These are phyloP conservation scores for Piscicola geometra DNA, from an alignment of 2,888 invertebrate genomes.

Conservation along the genomic window DNA sequence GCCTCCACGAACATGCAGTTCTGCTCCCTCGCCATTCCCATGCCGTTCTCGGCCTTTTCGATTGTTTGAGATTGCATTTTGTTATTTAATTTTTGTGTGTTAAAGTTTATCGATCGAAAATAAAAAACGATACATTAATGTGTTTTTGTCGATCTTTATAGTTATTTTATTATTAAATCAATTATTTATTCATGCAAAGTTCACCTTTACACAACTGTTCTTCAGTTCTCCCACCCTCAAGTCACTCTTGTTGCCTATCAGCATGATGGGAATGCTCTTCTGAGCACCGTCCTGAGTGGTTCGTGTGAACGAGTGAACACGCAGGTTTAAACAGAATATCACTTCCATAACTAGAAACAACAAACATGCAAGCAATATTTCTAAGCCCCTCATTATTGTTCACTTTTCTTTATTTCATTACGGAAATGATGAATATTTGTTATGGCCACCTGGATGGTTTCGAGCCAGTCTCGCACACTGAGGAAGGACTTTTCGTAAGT, in stretches of 20 bases:
- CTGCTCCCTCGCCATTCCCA: slow-evolving; percentile 56
- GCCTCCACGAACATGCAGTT: slow-evolving; percentile 54
- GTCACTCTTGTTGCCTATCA: slow-evolving; percentile 64
- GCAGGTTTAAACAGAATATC: too few relatives aligned
- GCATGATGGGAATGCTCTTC: slow-evolving; percentile 60
- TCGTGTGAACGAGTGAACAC: too few relatives aligned
- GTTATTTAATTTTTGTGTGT: too few relatives aligned
- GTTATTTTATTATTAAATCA: too few relatives aligned
- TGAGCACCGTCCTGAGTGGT: slow-evolving; percentile 59
- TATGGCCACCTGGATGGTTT: slow-evolving; percentile 59
- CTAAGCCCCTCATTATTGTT: too few relatives aligned
- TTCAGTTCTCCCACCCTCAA: slow-evolving; percentile 55
- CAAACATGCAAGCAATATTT: too few relatives aligned
- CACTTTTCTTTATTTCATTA: slow-evolving; percentile 50
- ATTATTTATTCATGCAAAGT: slow-evolving; percentile 37
- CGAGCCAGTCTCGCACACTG: slow-evolving; percentile 63
- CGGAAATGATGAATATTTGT: neutral
- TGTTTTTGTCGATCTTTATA: too few relatives aligned
- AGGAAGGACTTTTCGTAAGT: slow-evolving; percentile 62
- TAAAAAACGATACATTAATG: too few relatives aligned
- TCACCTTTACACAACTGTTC: slow-evolving; percentile 41
- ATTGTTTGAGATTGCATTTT: too few relatives aligned
- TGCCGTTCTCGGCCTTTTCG: slow-evolving; percentile 56
- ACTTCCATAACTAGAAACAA: too few relatives aligned
- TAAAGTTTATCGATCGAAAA: too few relatives aligned